Conservation (phyloP, 2,797 vertebrate species). For the Spea hammondii region DNA sequence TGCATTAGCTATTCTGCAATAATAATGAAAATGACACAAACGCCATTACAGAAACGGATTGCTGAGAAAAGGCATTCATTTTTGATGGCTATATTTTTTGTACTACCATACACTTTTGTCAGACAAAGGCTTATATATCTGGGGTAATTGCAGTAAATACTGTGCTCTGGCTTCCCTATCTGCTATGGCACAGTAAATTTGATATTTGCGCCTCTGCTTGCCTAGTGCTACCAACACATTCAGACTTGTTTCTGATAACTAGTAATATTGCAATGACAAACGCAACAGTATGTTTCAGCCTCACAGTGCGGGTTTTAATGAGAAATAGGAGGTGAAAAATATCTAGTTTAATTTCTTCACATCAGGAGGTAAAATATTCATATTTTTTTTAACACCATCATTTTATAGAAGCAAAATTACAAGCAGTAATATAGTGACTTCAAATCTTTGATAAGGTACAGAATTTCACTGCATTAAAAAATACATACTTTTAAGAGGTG, state of each 20-base stretch:
- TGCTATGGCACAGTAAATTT: neutral
- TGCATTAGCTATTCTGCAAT: no score
- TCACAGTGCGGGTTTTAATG: slow-evolving; percentile 11
- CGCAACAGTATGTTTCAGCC: neutral
- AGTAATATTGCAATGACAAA: slow-evolving; percentile 5
- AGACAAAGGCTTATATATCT: no score
- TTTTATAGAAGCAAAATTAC: neutral
- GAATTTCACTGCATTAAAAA: neutral
- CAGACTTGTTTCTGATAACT: slow-evolving; percentile 7
- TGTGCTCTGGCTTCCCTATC: no score
- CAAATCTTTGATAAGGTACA: neutral
- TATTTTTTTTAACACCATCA: neutral
- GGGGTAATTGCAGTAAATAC: no score
- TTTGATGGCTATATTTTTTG: no score
- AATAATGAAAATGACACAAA: no score
- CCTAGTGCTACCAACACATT: slow-evolving; percentile 1
- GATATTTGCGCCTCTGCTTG: slow-evolving; percentile 1
- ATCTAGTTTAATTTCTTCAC: slow-evolving; percentile 2
- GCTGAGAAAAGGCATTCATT: no score
- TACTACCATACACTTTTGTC: no score
- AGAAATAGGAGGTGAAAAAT: slow-evolving; percentile 8
- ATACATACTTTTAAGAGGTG: neutral
- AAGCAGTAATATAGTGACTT: neutral
- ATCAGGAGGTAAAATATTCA: slow-evolving; percentile 7
- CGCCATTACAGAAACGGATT: no score